Evolutionary conservation across 2,113 vertebrate species (phyloP).

Genomic region (Etheostoma spectabile): DNA sequence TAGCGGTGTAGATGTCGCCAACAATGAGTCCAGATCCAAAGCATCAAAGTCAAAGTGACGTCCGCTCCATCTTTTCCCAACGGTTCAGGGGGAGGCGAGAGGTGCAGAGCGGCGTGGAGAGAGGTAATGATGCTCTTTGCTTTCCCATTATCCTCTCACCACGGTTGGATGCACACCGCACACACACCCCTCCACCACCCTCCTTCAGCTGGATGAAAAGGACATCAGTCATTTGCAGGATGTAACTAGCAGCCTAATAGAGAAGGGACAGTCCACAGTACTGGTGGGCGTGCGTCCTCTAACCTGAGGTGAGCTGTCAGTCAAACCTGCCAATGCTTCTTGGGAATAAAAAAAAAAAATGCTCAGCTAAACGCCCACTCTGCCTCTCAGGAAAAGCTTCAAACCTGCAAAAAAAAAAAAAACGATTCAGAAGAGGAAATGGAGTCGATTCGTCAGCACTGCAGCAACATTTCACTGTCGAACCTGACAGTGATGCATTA

Average conservation of each 20-base stretch:
- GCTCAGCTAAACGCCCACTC: slow-evolving; percentile 13
- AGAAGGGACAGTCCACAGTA: not conserved
- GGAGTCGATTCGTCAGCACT: not conserved
- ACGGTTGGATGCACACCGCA: slow-evolving; percentile 67
- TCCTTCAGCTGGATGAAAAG: slow-evolving; percentile 32
- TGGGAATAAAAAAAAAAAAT: not conserved
- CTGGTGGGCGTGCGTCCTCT: slow-evolving; percentile 21
- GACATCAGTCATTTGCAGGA: slow-evolving; percentile 28
- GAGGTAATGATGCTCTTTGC: slow-evolving; percentile 83
- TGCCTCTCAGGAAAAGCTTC: slow-evolving; percentile 26
- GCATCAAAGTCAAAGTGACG: not conserved
- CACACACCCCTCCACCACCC: slow-evolving; percentile 12
- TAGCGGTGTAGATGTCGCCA: no score
- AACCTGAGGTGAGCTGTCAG: slow-evolving; percentile 50
- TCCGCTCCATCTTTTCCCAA: slow-evolving; percentile 65
- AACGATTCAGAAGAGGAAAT: not conserved
- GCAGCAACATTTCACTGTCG: not conserved
- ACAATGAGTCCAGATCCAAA: slow-evolving; percentile 36
- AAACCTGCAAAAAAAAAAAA: slow-evolving; percentile 17
- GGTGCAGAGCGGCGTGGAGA: slow-evolving; percentile 53
- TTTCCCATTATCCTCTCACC: slow-evolving; percentile 82
- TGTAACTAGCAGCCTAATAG: slow-evolving; percentile 5
- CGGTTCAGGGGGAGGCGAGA: slow-evolving; percentile 17
- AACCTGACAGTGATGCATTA: not conserved
- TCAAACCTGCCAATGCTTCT: slow-evolving; percentile 17